Percentiles rank a stretch among this genome's conserved stretches.
These are phyloP conservation scores for Hemistola chrysoprasaria DNA, from an alignment of 2,888 invertebrate species.

Conservation along the genomic window DNA sequence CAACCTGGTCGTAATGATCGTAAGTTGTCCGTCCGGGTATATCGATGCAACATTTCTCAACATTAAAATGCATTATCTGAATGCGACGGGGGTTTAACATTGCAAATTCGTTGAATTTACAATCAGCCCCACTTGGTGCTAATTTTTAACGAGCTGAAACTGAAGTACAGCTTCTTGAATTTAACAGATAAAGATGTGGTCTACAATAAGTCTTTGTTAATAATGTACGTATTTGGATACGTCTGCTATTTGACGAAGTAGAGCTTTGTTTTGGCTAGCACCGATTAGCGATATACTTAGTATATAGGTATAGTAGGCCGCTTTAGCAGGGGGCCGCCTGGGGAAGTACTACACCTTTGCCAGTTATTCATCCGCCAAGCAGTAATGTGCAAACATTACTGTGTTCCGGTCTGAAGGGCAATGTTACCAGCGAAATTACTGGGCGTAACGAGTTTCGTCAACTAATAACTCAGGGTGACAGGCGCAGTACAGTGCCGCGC, in stretches of 20 bases:
- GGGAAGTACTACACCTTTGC: no score
- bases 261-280: no score
- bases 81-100: slow-evolving; percentile 71
- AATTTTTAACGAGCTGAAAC: slow-evolving; percentile 75
- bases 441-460: no score
- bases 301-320: no score
- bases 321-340: no score
- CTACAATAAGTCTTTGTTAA: slow-evolving; percentile 44
- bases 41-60: slow-evolving; percentile 70
- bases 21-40: slow-evolving; percentile 43
- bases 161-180: slow-evolving; percentile 69
- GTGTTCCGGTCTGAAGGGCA: no score
- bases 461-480: no score
- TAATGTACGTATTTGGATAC: slow-evolving; percentile 30
- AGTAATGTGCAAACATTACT: no score
- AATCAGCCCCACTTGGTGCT: slow-evolving; percentile 65
- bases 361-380: no score
- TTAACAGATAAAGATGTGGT: slow-evolving; percentile 52
- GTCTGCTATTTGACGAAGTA: slow-evolving; percentile 6
- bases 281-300: no score
- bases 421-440: no score
- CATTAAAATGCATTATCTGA: slow-evolving; percentile 83
- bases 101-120: slow-evolving; percentile 77
- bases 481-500: no score
- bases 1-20: slow-evolving; percentile 49